Conservation (phyloP, 2,888 invertebrate species). For the Tenthredo notha region DNA sequence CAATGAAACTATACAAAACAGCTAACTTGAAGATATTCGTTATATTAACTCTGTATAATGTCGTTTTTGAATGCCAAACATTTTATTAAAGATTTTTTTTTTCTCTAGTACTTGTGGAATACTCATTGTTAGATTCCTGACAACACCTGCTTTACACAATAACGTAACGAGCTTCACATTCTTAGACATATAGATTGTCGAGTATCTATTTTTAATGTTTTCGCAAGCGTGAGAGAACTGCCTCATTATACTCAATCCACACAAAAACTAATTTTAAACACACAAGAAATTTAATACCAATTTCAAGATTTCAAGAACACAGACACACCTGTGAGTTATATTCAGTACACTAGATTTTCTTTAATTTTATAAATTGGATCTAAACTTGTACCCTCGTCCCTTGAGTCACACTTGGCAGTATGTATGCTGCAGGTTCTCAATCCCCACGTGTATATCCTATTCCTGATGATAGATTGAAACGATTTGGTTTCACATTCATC, state of each 20-base stretch:
- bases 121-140: neutral
- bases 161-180: neutral
- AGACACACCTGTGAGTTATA: neutral
- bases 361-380: neutral
- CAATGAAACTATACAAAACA: neutral
- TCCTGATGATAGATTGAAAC: slow-evolving; percentile 10
- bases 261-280: neutral
- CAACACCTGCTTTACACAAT: neutral
- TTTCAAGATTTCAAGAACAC: neutral
- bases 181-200: neutral
- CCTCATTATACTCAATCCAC: slow-evolving; percentile 2
- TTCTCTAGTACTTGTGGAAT: neutral
- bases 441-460: neutral
- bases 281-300: neutral
- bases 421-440: neutral
- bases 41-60: neutral
- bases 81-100: neutral
- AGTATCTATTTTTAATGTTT: neutral
- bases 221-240: neutral
- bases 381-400: slow-evolving; percentile 20
- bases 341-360: neutral
- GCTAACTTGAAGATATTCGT: neutral
- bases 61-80: neutral
- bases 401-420: neutral
- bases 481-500: neutral